Base-by-base conservation (phyloP, 2,113 vertebrate species). In the Dicaeum eximium region DNA sequence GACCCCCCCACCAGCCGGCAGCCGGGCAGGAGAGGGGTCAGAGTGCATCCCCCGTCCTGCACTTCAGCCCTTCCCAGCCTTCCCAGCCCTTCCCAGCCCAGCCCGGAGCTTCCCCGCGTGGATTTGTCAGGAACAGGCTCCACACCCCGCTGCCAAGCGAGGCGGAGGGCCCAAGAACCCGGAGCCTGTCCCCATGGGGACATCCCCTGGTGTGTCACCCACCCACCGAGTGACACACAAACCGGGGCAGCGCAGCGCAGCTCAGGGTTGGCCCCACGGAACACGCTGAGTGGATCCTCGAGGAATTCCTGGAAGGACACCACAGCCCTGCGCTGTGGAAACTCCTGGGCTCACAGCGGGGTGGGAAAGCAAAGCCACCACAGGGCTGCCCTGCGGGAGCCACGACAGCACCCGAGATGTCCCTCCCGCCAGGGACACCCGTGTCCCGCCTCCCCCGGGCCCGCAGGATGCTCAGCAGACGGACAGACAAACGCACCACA, bases 41-140 rank as follows among this genome's bases (percentile, higher is more conserved):
- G 44, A 16, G 8, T 0, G 2, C 56, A 38, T 45, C 10, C 37
- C 27, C 7, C 10, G 4, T 15, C 35, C 37, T 0, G 3, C 38
- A 16, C 33, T 20, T 74, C 58, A 31, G 28, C 21, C 57, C 37
- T 56, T 58, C 48, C 57, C 60, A 53, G 53, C 42, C 23, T 38
- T 38, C 38, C 38, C 58, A 31, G 28, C 21, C 57, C 37, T 56
- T 58, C 48, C 57, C 60, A 53, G 53, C 42, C 23, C 33, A 51
- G 28, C 38, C 9, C 1, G 1, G 57, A 30, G 30, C 15, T 83
- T 71, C 22, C 11, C 33, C 4, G 0, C 0, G 0, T 2, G 28
- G 44, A 1, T 62, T 48, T 33, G 70, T 24, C 24, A 82, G 47
- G 47, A 54, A 15, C 0, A 1, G 13, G 25, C 35, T 89, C 44